These are phyloP conservation scores for Sinocyclocheilus maitianheensis DNA, from an alignment of 2,113 vertebrate species.

Conservation along the genomic window DNA sequence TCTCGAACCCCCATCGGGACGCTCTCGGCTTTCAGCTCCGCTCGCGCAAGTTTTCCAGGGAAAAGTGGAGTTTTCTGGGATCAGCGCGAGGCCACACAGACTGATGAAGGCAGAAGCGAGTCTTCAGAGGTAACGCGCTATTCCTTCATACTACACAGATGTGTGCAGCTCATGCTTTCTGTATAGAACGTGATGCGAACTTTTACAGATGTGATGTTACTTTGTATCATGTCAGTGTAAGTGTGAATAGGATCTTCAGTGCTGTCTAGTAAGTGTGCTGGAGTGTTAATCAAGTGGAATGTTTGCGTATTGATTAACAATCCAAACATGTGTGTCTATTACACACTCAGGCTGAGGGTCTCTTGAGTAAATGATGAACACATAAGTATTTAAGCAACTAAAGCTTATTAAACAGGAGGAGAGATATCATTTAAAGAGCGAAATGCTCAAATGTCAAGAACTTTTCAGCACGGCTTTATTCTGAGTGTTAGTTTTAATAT, in stretches of 20 bases:
- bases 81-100: conserved; percentile 61
- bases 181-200: neutral
- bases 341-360: conserved; percentile 43
- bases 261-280: conserved; percentile 26
- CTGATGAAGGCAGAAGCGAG: conserved; percentile 68
- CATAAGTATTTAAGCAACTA: conserved; percentile 37
- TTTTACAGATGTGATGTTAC: neutral
- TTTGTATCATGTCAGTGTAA: neutral
- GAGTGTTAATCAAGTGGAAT: conserved; percentile 58
- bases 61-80: conserved; percentile 63
- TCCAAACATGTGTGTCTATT: conserved; percentile 56
- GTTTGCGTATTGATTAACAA: conserved; percentile 63
- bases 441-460: too few species aligned
- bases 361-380: conserved; percentile 47
- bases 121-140: conserved; percentile 65
- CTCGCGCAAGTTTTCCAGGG: conserved; percentile 61
- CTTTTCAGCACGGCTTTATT: neutral
- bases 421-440: too few species aligned
- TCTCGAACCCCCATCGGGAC: conserved; percentile 67
- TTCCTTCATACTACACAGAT: neutral
- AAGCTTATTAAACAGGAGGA: neutral
- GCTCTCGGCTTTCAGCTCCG: conserved; percentile 59
- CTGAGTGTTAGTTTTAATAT: neutral
- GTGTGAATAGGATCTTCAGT: neutral
- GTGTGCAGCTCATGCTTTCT: neutral